Base-by-base conservation (phyloP, 1,140 invertebrate species). In the Neodiprion lecontei region DNA sequence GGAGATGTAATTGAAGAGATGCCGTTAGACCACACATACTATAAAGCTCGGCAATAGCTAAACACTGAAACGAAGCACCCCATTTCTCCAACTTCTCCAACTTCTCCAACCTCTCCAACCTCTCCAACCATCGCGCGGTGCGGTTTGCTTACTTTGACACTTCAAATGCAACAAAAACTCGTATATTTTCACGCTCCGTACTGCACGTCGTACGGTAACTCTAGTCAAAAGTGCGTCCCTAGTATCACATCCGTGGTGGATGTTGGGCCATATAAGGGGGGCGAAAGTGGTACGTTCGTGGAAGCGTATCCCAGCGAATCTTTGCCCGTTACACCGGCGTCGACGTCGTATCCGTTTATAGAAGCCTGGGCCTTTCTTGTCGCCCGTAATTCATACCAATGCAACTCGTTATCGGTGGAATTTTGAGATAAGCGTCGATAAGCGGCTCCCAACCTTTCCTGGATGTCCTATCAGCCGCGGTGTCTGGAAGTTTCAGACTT, bases 251-350 rank as follows among this genome's bases (percentile, higher is more conserved):
- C 28, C 28, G 5, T 40, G 53, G 11, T 61, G 11, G 11, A 61
- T 7, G 53, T 17, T 61, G 11, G 53, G 53, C 53, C 53, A 14
- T 61, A 61, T 61, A 61, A 61, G 53, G 53, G 53, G n/a, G 53
- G 53, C 53, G 53, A 61, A 61, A 61, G 53, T 61, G 53, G 53
- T 61, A 61, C 53, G n/a, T 61, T 61, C n/a, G n/a, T 61, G 53
- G 11, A 61, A 61, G 53, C n/a, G 53, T 12, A 61, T 61, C n/a
- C 53, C 11, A 61, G 53, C 53, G 53, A 61, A 61, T 61, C 53
- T 17, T 14, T 17, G 5, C 5, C 53, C 53, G 53, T 61, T 61
- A 14, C 53, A 61, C 28, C 28, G 28, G 53, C 53, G 53, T 61
- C 11, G 53, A 61, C 53, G 53, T n/a, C 17, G 17, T 40, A 40